A percentile compares a stretch with the other conserved stretches of the same genome.
Conservation (phyloP, 2,797 vertebrate species). For the Pristis pectinata region DNA sequence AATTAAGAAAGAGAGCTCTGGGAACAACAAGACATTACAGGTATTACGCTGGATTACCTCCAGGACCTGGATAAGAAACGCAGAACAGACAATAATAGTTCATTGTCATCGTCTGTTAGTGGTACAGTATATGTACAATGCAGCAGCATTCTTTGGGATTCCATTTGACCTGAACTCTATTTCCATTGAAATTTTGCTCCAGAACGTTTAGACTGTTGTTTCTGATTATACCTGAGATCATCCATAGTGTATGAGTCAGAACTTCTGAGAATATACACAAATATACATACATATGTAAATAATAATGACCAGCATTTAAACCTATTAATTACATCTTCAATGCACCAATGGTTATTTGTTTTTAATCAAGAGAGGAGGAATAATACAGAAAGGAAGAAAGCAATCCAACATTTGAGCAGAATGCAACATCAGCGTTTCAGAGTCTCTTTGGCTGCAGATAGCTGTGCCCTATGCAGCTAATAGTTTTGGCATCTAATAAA, state of each 20-base stretch:
- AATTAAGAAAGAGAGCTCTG: no score
- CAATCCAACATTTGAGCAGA: no score
- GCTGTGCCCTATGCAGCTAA: no score
- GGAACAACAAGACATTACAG: no score
- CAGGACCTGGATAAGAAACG: background rate
- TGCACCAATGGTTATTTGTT: no score
- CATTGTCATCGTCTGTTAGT: background rate
- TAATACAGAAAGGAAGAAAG: background rate
- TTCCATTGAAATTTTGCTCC: background rate
- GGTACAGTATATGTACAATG: background rate
- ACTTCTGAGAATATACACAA: background rate
- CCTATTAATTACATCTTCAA: no score
- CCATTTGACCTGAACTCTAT: background rate
- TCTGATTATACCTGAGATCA: background rate
- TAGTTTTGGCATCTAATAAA: no score
- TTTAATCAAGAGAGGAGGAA: background rate
- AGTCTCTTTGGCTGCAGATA: no score
- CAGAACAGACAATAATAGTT: background rate
- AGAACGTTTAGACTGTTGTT: background rate
- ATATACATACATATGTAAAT: background rate
- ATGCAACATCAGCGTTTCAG: no score
- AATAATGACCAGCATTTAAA: background rate
- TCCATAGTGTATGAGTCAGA: background rate
- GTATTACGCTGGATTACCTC: background rate
- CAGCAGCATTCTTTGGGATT: background rate